Percentiles rank a stretch among this genome's conserved stretches.
Evolutionary conservation across 1,140 invertebrate genomes (phyloP).

Genomic region (Cydia amplana): DNA sequence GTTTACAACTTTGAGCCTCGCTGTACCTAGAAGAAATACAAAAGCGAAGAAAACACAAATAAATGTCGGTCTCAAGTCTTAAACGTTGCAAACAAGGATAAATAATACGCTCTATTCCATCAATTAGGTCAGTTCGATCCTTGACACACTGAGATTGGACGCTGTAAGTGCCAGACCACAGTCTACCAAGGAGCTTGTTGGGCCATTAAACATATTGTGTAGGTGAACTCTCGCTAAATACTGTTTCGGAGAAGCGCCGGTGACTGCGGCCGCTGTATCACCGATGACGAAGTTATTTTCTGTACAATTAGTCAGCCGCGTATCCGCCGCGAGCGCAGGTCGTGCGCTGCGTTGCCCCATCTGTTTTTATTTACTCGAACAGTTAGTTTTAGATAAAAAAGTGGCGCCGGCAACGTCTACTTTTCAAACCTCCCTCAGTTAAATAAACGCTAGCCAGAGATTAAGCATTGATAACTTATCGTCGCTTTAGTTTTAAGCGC

Average conservation of each 20-base stretch:
- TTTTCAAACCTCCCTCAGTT: neutral
- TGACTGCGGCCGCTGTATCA: slow-evolving; percentile 70
- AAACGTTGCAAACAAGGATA: neutral
- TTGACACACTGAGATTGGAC: slow-evolving; percentile 22
- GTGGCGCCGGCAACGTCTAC: slow-evolving; percentile 19
- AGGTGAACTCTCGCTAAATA: slow-evolving; percentile 37
- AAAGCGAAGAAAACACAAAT: neutral
- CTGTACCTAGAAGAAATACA: neutral
- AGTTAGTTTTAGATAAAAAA: slow-evolving; percentile 34
- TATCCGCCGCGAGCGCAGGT: slow-evolving; percentile 64
- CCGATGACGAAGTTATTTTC: slow-evolving; percentile 76
- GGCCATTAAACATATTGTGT: slow-evolving; percentile 13
- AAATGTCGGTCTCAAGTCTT: neutral
- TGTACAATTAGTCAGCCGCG: slow-evolving; percentile 75
- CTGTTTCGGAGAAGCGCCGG: slow-evolving; percentile 70
- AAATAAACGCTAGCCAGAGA: neutral
- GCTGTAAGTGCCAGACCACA: neutral
- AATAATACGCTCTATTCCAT: slow-evolving; percentile 1
- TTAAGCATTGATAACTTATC: slow-evolving; percentile 28
- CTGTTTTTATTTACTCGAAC: slow-evolving; percentile 34
- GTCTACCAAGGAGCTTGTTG: neutral
- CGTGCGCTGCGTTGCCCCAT: slow-evolving; percentile 40
- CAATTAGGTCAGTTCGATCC: slow-evolving; percentile 20
- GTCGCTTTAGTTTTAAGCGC: neutral
- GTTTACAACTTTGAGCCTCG: too few relatives aligned